Evolutionary conservation across 2,888 invertebrate genomes (phyloP).

Genomic region (Hypolimnas misippus): DNA sequence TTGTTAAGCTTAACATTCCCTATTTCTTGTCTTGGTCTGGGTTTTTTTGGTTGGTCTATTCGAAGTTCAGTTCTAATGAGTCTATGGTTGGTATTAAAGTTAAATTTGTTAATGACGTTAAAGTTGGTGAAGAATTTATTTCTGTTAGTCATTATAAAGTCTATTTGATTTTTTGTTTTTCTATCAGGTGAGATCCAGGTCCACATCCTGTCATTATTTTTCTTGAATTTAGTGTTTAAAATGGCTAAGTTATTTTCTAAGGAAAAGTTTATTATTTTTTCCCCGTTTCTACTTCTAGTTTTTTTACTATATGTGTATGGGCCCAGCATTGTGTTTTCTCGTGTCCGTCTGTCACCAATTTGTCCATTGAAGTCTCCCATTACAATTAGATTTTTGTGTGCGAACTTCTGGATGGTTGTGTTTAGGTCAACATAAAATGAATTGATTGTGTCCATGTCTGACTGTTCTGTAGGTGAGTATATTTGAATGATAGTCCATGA

Average conservation of each 20-base stretch:
- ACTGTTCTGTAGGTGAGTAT: slow-evolving; percentile 46
- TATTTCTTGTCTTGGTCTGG: slow-evolving; percentile 42
- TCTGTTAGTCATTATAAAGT: slow-evolving; percentile 39
- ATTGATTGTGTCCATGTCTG: slow-evolving; percentile 31
- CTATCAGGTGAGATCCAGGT: slow-evolving; percentile 39
- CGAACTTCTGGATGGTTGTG: slow-evolving; percentile 30
- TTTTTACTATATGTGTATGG: slow-evolving; percentile 28
- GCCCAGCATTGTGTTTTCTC: slow-evolving; percentile 26
- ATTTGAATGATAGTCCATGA: slow-evolving; percentile 46
- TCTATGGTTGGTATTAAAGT: slow-evolving; percentile 46
- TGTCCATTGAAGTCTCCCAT: slow-evolving; percentile 39
- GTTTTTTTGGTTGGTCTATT: slow-evolving; percentile 39
- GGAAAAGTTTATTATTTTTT: slow-evolving; percentile 33
- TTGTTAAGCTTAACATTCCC: slow-evolving; percentile 27
- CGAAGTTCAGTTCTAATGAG: slow-evolving; percentile 45
- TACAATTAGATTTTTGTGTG: slow-evolving; percentile 35
- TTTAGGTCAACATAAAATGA: slow-evolving; percentile 34
- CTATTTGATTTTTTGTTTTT: slow-evolving; percentile 38
- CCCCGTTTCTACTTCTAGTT: slow-evolving; percentile 37
- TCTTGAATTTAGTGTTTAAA: slow-evolving; percentile 34
- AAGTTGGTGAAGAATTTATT: slow-evolving; percentile 26
- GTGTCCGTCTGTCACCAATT: slow-evolving; percentile 30
- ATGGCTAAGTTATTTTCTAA: slow-evolving; percentile 35
- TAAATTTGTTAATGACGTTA: slow-evolving; percentile 35
- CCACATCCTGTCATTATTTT: slow-evolving; percentile 37